These are phyloP conservation scores for Chouioia cunea DNA, from an alignment of 2,888 invertebrate species.

Conservation along the genomic window DNA sequence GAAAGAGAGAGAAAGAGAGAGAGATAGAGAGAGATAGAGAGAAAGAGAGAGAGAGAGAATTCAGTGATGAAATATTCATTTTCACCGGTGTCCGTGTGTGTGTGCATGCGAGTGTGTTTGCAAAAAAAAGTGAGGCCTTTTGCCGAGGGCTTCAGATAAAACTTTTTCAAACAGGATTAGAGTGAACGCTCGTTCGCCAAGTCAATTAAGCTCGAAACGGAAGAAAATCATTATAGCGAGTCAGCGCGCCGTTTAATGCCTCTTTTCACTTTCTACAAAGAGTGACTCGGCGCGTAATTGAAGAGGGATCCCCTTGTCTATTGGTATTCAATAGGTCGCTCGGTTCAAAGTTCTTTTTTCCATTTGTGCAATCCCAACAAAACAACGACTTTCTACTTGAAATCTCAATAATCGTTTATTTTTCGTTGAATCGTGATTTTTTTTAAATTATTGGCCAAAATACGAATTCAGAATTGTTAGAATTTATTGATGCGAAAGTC, in stretches of 20 bases:
- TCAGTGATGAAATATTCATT: constrained; percentile 46
- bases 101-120: background rate
- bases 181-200: background rate
- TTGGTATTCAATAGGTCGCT: no score
- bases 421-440: no score
- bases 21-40: no score
- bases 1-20: background rate
- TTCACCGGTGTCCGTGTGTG: background rate
- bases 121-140: constrained; percentile 5
- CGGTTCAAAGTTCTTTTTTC: background rate
- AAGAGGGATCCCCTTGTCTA: no score
- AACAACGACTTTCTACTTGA: no score
- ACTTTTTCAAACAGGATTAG: constrained; percentile 41
- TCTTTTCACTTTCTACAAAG: background rate
- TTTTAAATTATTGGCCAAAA: no score
- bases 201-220: constrained; percentile 39
- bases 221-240: constrained; percentile 37
- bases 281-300: no score
- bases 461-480: no score
- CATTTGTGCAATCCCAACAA: background rate
- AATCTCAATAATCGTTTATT: no score
- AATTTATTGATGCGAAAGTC: no score
- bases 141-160: constrained; percentile 28
- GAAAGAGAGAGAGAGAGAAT: background rate
- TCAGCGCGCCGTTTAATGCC: constrained; percentile 26